Conservation (phyloP, 2,113 vertebrate genomes). For the Phalacrocorax pelagicus region DNA sequence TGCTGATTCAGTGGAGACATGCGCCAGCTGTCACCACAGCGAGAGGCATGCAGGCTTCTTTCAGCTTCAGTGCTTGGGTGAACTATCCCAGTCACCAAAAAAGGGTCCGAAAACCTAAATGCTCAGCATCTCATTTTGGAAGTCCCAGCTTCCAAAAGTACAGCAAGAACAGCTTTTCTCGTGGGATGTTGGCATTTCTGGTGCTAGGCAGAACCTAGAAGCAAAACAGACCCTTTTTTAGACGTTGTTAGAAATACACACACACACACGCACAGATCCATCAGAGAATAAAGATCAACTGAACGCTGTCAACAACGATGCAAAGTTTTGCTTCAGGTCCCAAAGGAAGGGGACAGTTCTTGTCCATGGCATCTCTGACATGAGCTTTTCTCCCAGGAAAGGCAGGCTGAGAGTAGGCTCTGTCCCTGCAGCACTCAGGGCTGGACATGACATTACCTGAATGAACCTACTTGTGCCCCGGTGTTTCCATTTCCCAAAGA, state of each 20-base stretch:
- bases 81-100: not conserved
- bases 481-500: not conserved
- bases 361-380: not conserved
- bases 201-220: conserved; percentile 63
- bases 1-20: not conserved
- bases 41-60: not conserved
- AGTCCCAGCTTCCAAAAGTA: conserved; percentile 58
- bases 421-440: not conserved
- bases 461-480: not conserved
- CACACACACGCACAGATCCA: not conserved
- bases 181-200: conserved; percentile 55
- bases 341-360: not conserved
- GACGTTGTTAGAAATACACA: not conserved
- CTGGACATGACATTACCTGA: not conserved
- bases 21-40: not conserved
- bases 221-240: conserved; percentile 42
- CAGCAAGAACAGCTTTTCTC: conserved; percentile 58
- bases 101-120: not conserved
- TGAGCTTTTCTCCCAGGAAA: not conserved
- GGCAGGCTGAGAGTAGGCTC: not conserved
- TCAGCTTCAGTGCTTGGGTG: not conserved
- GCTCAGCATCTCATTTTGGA: conserved; percentile 22
- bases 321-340: not conserved
- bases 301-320: not conserved
- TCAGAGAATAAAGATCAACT: conserved; percentile 2